Conservation (phyloP, 1,140 invertebrate species). For the Lepidurus packardi region DNA sequence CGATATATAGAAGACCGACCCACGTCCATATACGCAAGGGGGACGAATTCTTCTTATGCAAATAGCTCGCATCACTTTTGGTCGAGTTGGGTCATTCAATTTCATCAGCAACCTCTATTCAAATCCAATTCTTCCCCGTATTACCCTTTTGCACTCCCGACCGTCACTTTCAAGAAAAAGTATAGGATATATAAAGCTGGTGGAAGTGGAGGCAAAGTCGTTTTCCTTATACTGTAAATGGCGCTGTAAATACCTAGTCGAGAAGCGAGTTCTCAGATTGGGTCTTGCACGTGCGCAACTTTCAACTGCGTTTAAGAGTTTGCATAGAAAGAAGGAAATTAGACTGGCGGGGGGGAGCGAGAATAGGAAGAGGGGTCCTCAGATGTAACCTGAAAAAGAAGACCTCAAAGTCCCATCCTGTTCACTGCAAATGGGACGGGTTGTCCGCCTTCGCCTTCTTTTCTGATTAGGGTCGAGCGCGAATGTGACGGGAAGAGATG, state of each 20-base stretch:
- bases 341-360: not conserved
- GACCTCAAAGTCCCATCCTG: not conserved
- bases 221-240: too few relatives aligned
- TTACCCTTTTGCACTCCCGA: not conserved
- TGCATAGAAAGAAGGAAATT: not conserved
- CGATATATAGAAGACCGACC: too few relatives aligned
- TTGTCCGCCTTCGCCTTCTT: not conserved
- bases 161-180: not conserved
- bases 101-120: constrained; percentile 15
- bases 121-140: constrained; percentile 1
- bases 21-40: not conserved
- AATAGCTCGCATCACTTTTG: not conserved
- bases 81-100: not conserved
- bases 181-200: too few relatives aligned
- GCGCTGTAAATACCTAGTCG: too few relatives aligned
- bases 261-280: not conserved
- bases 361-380: too few relatives aligned
- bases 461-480: not conserved
- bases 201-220: too few relatives aligned
- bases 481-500: not conserved
- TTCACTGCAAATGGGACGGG: not conserved
- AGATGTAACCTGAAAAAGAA: not conserved
- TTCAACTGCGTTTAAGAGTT: not conserved
- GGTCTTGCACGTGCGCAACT: not conserved
- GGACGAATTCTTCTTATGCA: not conserved